Percentiles rank a stretch among this genome's conserved stretches.
These are phyloP conservation scores for Pandemis heparana DNA, from an alignment of 2,888 invertebrate species.

Conservation along the genomic window DNA sequence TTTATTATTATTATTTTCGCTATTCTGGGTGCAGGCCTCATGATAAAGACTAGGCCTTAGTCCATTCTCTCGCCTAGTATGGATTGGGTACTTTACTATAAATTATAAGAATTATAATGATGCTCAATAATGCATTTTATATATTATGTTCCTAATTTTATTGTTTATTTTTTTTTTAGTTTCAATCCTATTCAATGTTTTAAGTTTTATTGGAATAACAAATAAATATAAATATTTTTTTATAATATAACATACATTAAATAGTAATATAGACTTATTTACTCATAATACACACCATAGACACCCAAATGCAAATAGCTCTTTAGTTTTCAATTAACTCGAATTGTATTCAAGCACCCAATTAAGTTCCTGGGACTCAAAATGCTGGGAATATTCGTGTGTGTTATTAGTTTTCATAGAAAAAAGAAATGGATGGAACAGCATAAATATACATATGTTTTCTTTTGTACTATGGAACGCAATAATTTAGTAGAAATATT, in stretches of 20 bases:
- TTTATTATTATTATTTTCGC: too few species aligned
- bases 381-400: background rate
- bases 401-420: background rate
- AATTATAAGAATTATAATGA: slow-evolving; percentile 42
- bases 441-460: background rate
- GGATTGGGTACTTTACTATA: slow-evolving; percentile 12
- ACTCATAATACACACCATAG: background rate
- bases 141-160: slow-evolving; percentile 54
- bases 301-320: background rate
- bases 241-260: background rate
- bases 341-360: background rate
- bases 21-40: background rate
- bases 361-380: background rate
- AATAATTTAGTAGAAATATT: slow-evolving; percentile 64
- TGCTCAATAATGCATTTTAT: slow-evolving; percentile 63
- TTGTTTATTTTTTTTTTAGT: slow-evolving; percentile 42
- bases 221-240: background rate
- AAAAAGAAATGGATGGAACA: background rate
- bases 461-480: slow-evolving; percentile 49
- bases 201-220: background rate
- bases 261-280: slow-evolving; percentile 11
- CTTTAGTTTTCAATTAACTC: background rate
- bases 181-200: slow-evolving; percentile 22
- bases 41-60: background rate
- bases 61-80: background rate